These are phyloP conservation scores for Drosophila funebris DNA, from an alignment of 1,140 invertebrate species.

Conservation along the genomic window DNA sequence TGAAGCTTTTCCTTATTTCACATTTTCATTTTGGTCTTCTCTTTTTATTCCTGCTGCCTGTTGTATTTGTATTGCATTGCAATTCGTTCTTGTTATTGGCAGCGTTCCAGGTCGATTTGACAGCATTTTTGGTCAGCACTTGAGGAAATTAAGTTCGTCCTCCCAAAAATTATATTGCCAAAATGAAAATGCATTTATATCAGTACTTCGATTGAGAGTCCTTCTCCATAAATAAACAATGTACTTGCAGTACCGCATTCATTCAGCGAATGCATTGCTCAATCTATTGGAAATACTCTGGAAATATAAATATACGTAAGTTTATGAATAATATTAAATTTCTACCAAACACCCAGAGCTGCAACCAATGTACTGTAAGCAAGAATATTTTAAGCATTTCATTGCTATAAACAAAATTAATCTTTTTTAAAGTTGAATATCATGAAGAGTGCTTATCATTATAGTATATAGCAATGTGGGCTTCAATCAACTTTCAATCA, in stretches of 20 bases:
- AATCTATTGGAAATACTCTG: no score
- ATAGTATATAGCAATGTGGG: no score
- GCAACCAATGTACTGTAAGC: no score
- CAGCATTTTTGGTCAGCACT: not conserved
- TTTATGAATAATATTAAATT: no score
- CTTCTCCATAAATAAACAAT: not conserved
- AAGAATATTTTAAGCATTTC: no score
- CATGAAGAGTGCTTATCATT: no score
- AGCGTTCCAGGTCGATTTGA: slow-evolving; percentile 2
- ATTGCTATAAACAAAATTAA: no score
- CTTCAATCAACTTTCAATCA: no score
- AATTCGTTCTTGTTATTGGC: slow-evolving; percentile 41
- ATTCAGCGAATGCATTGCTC: no score
- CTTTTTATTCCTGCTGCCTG: not conserved
- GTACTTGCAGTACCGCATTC: not conserved
- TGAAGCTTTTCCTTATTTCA: not conserved
- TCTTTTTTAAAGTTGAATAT: no score
- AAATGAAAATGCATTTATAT: not conserved
- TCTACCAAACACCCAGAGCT: no score
- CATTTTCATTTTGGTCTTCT: not conserved
- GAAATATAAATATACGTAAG: no score
- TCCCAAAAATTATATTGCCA: not conserved
- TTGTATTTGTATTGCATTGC: slow-evolving; percentile 60
- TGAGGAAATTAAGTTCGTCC: slow-evolving; percentile 69
- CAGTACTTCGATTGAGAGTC: not conserved